Evolutionary conservation across 2,113 vertebrate genomes (phyloP), one percentile per base, ranked within the genome.

Genomic region (Colinus virginianus): DNA sequence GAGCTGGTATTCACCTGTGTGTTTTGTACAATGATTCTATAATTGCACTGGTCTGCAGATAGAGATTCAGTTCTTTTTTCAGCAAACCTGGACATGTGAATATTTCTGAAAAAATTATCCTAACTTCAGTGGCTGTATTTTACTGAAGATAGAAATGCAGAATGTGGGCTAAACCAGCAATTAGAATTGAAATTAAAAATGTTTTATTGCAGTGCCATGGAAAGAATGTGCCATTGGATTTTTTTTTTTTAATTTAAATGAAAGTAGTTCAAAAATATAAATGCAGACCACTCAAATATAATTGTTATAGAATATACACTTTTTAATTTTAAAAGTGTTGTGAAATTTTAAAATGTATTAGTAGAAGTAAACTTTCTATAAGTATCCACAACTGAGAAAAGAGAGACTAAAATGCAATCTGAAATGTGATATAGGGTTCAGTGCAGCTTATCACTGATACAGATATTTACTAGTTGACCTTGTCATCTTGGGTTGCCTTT

Each of bases 31-130:
- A n/a, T 59, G 58, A 72, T 30, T 90, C 77, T 63, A 77, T 81
- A 90, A 90, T 92, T 93, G 42, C 49, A 85, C 17, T 66, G 53
- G 32, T 71, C 87, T 91, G 42, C 55, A 75, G 53, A 70, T 61
- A 82, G 64, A 63, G 34, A 49, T 91, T 87, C 63, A 64, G 55
- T 88, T 34, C 21, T 84, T 67, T 66, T 69, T 76, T 85, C 75
- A 69, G 49, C 32, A 79, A 84, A 88, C 21, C 14, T 66, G 46
- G 15, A 58, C 20, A 7, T 63, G 18, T 74, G 70, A 84, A 59
- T 83, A 80, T 59, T 86, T 88, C 30, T 30, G 42, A 62, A 82
- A 92, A 12, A 92, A 92, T 72, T 67, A 69, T 16, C 21, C 84
- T 51, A 85, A 75, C 45, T 83, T 45, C 43, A 42, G 49, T 89